These are phyloP conservation scores for Tonatia bakeri DNA, from an alignment of 2,113 vertebrate species.

Conservation along the genomic window DNA sequence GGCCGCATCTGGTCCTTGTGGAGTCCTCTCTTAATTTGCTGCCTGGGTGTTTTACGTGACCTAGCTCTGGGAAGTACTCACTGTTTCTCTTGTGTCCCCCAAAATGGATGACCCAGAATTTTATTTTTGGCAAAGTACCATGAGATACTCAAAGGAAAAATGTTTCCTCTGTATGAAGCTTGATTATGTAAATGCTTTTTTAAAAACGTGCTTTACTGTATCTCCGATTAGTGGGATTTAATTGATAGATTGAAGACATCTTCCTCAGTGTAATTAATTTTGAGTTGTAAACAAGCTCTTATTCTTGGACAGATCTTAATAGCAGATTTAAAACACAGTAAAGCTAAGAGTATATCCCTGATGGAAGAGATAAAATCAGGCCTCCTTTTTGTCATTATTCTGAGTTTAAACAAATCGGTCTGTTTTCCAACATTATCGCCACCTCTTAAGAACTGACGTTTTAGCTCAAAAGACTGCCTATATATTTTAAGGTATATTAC, in stretches of 20 bases:
- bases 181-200: slow-evolving; percentile 34
- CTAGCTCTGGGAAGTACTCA: slow-evolving; percentile 51
- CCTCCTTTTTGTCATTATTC: slow-evolving; percentile 57
- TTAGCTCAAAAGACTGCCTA: neutral
- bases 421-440: slow-evolving; percentile 17
- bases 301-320: slow-evolving; percentile 70
- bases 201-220: neutral
- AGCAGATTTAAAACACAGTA: slow-evolving; percentile 67
- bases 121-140: slow-evolving; percentile 26
- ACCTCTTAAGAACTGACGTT: slow-evolving; percentile 11
- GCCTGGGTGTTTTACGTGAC: slow-evolving; percentile 12
- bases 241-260: slow-evolving; percentile 75
- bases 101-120: slow-evolving; percentile 20
- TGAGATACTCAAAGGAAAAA: slow-evolving; percentile 41
- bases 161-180: slow-evolving; percentile 11
- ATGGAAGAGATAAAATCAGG: slow-evolving; percentile 63
- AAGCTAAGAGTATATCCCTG: slow-evolving; percentile 60
- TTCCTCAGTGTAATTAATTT: slow-evolving; percentile 75
- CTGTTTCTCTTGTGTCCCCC: neutral
- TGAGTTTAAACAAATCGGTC: slow-evolving; percentile 47
- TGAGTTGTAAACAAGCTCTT: slow-evolving; percentile 72
- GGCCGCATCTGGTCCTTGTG: neutral
- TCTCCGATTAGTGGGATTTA: slow-evolving; percentile 45
- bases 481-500: slow-evolving; percentile 52
- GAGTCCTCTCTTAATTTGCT: slow-evolving; percentile 40